Percentiles rank a stretch among this genome's conserved stretches.
Evolutionary conservation across 2,888 invertebrate species (phyloP).

Genomic region (Augiades crinisus): DNA sequence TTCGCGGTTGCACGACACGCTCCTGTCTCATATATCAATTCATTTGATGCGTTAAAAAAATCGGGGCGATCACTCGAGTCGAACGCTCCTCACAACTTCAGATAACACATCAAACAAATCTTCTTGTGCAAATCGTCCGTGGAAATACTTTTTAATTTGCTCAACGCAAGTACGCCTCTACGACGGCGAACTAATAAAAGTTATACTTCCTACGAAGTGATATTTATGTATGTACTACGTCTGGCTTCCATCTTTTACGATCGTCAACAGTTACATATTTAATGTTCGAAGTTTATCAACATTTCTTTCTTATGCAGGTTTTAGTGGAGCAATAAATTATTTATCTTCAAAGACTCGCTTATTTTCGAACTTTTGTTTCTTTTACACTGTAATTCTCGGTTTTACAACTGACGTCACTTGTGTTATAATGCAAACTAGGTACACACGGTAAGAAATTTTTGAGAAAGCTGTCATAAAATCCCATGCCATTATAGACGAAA

Average conservation of each 20-base stretch:
- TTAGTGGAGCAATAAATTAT: conserved; percentile 78
- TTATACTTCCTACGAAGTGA: conserved; percentile 69
- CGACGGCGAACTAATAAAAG: conserved; percentile 64
- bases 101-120: conserved; percentile 60
- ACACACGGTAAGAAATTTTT: conserved; percentile 17
- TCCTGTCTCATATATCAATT: conserved; percentile 60
- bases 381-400: conserved; percentile 47
- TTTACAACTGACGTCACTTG: conserved; percentile 59
- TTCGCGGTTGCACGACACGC: conserved; percentile 43
- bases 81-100: conserved; percentile 44
- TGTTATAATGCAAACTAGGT: conserved; percentile 55
- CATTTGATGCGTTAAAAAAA: conserved; percentile 67
- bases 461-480: conserved; percentile 24
- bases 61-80: conserved; percentile 54
- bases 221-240: conserved; percentile 68
- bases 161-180: conserved; percentile 53
- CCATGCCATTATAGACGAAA: conserved; percentile 11
- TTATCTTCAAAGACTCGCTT: conserved; percentile 77
- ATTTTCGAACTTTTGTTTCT: conserved; percentile 78
- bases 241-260: conserved; percentile 76
- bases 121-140: conserved; percentile 64
- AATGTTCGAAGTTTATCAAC: conserved; percentile 81
- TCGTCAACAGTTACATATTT: conserved; percentile 81
- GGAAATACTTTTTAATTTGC: conserved; percentile 65
- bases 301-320: conserved; percentile 80